These are phyloP conservation scores for Aegithalos caudatus DNA, from an alignment of 2,113 vertebrate species.

Conservation along the genomic window DNA sequence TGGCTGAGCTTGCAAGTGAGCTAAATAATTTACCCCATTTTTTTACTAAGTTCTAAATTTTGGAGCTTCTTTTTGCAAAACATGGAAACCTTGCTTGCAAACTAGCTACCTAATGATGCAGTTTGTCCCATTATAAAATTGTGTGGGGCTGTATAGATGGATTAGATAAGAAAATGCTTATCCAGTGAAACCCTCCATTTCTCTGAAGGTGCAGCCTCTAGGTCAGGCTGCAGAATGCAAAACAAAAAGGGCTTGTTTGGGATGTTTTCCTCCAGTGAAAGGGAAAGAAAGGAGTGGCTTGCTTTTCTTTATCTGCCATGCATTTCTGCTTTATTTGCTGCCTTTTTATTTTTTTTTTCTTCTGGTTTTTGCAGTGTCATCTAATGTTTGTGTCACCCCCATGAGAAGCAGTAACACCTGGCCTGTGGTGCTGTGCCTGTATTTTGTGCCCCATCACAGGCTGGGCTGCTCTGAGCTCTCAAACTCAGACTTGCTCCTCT, in stretches of 20 bases:
- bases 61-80: not conserved
- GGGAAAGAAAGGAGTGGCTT: not conserved
- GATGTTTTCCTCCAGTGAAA: not conserved
- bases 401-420: not conserved
- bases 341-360: not conserved
- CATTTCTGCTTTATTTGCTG: slow-evolving; percentile 35
- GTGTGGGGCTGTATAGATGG: not conserved
- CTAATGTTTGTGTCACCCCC: not conserved
- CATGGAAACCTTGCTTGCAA: not conserved
- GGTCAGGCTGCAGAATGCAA: not conserved
- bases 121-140: not conserved
- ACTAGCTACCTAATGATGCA: not conserved
- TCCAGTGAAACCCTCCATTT: not conserved
- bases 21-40: not conserved
- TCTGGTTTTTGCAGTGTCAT: not conserved
- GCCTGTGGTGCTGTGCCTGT: not conserved
- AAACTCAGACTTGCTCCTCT: not conserved
- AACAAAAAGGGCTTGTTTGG: not conserved
- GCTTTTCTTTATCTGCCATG: not conserved
- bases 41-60: not conserved
- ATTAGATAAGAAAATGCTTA: not conserved
- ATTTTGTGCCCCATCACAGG: not conserved
- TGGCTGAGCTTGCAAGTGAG: not conserved
- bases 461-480: not conserved
- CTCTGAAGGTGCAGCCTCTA: not conserved